These are phyloP conservation scores for Meloidogyne floridensis DNA, from an alignment of 1,140 invertebrate genomes.

Conservation along the genomic window DNA sequence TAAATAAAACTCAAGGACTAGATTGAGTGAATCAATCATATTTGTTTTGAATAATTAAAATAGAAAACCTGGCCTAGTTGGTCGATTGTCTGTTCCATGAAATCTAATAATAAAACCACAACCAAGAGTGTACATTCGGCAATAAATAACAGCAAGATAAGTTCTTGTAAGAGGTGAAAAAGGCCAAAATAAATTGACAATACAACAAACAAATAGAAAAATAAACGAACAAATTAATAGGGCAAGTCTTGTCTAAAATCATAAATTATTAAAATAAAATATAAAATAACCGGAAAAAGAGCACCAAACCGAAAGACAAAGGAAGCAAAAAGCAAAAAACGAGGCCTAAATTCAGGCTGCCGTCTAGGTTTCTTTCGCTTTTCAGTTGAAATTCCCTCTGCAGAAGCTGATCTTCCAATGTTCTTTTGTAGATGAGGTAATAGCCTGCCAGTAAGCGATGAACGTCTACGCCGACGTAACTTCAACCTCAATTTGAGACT, in stretches of 20 bases:
- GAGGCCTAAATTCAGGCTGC: constrained; percentile 24
- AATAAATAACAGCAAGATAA: constrained; percentile 47
- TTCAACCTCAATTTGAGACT: neutral
- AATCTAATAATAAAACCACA: constrained; percentile 45
- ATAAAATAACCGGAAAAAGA: constrained; percentile 27
- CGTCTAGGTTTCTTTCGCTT: constrained; percentile 12
- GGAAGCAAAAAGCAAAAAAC: constrained; percentile 9
- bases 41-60: neutral
- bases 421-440: no score
- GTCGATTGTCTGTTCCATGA: constrained; percentile 43
- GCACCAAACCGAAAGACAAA: constrained; percentile 34
- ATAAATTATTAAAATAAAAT: neutral
- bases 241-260: constrained; percentile 33
- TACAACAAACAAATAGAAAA: constrained; percentile 44
- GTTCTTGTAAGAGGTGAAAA: constrained; percentile 50
- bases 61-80: constrained; percentile 41
- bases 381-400: constrained; percentile 3
- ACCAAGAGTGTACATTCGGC: constrained; percentile 49
- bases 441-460: neutral
- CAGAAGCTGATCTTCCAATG: neutral
- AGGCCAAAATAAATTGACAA: constrained; percentile 24
- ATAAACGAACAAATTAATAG: constrained; percentile 43
- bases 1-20: neutral
- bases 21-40: constrained; percentile 1
- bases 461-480: neutral